Base-by-base conservation (phyloP, 1,140 invertebrate species). In the Danaus plexippus region DNA sequence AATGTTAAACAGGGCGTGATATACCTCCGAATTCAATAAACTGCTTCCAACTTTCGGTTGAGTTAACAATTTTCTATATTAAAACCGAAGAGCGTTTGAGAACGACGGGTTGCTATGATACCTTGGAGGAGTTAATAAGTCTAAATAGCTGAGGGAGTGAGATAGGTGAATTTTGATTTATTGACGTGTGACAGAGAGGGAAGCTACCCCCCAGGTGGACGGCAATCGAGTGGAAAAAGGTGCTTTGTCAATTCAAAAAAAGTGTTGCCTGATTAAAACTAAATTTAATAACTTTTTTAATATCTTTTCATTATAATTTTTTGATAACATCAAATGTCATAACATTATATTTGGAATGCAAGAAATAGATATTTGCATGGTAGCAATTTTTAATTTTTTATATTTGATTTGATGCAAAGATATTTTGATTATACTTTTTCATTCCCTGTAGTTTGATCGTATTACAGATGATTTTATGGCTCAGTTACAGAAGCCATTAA, bases 61-160 rank as follows among this genome's bases (percentile, higher is more conserved):
- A 80, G 59, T 85, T 85, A 78, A 81, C 83, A 86, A 82, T 83
- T 75, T 84, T 75, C 80, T 84, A 85, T 86, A 86, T 86, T 86
- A 83, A 86, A 83, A 81, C 75, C 71, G 57, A 61, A 66, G 69
- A 73, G 68, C 70, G 70, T 51, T 63, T 58, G 63, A 48, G 69
- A 61, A 61, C 69, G 78, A 74, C 67, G 76, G 75, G 83, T 86
- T 86, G 83, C 83, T 67, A 85, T 81, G 83, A 85, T 86, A 86
- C 83, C 80, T 84, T 58, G 73, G 73, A 82, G 77, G 71, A 83
- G 80, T 83, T 86, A 86, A 86, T 86, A 86, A 85, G 83, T 86
- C 80, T 83, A 82, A 86, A 81, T 79, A 77, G 76, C 60, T 58
- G 83, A 48, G 64, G 54, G 64, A 84, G 53, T 51, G 74, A 60